A percentile compares a stretch with the other conserved stretches of the same genome.
Conservation (phyloP, 1,140 invertebrate species). For the Coenobita brevimanus region DNA sequence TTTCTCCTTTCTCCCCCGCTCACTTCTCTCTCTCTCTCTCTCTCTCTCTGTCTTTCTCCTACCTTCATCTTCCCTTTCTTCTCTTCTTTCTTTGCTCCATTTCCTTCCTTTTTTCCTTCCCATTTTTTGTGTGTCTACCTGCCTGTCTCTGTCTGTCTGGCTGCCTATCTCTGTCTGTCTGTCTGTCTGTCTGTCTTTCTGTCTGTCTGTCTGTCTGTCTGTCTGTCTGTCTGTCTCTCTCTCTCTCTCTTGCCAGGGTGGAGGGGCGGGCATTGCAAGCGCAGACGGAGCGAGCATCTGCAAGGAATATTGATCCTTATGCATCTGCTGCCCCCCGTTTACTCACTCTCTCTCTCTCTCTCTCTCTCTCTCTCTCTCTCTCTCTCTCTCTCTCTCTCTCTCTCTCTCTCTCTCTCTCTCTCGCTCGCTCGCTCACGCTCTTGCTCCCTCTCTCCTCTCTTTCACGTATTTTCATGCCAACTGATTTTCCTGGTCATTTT, state of each 20-base stretch:
- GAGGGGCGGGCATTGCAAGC: slow-evolving; percentile 38
- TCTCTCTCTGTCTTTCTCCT: slow-evolving; percentile 18
- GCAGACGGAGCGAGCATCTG: slow-evolving; percentile 42
- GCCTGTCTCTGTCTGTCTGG: too few species aligned
- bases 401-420: slow-evolving; percentile 18
- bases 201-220: slow-evolving; percentile 9
- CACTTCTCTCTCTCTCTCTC: slow-evolving; percentile 43
- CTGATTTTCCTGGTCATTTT: not conserved
- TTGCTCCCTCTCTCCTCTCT: too few species aligned
- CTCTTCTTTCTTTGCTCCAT: slow-evolving; percentile 5
- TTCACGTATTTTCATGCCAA: not conserved
- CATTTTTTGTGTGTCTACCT: too few species aligned
- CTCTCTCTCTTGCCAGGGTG: not conserved
- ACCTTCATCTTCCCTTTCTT: slow-evolving; percentile 1
- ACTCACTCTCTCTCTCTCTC: too few species aligned
- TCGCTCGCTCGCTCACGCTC: not conserved
- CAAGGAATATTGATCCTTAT: slow-evolving; percentile 50
- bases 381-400: slow-evolving; percentile 5
- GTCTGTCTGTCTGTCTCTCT: slow-evolving; percentile 19
- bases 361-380: slow-evolving; percentile 27
- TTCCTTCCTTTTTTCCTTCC: too few species aligned
- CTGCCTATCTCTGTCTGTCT: not conserved
- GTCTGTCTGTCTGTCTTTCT: slow-evolving; percentile 22
- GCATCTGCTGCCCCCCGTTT: slow-evolving; percentile 30
- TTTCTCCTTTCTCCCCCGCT: too few species aligned